Evolutionary conservation across 1,140 invertebrate species (phyloP).

Genomic region (Danaus melanippus): DNA sequence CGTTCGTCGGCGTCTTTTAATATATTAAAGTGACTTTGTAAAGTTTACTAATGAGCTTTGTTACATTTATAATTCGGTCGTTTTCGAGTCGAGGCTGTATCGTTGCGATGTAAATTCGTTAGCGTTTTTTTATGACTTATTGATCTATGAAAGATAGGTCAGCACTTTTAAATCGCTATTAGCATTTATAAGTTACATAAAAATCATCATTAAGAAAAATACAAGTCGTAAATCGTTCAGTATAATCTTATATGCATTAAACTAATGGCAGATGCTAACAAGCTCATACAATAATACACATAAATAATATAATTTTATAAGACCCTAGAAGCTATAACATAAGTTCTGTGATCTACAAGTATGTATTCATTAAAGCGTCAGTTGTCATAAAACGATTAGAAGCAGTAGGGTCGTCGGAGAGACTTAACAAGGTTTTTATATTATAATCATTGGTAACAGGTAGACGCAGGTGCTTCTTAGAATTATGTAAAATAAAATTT

Average conservation of each 20-base stretch:
- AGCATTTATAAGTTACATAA: too few relatives aligned
- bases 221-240: too few relatives aligned
- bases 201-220: too few relatives aligned
- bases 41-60: conserved; percentile 58
- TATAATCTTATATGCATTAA: too few relatives aligned
- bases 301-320: conserved; percentile 3
- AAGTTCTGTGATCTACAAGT: too few relatives aligned
- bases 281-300: not conserved
- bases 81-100: conserved; percentile 50
- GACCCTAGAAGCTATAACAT: conserved; percentile 12
- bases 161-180: too few relatives aligned
- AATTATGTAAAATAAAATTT: conserved; percentile 35
- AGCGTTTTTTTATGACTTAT: too few relatives aligned
- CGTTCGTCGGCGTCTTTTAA: conserved; percentile 45
- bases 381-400: conserved; percentile 62
- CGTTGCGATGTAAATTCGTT: conserved; percentile 49
- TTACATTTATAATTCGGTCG: conserved; percentile 19
- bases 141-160: too few relatives aligned
- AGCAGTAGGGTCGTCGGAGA: conserved; percentile 40
- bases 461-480: conserved; percentile 45
- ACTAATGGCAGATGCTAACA: not conserved
- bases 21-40: conserved; percentile 36
- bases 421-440: conserved; percentile 59
- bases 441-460: conserved; percentile 45
- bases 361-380: conserved; percentile 50